Base-by-base conservation (phyloP, 2,113 vertebrate genomes). In the Dromaius novaehollandiae region DNA sequence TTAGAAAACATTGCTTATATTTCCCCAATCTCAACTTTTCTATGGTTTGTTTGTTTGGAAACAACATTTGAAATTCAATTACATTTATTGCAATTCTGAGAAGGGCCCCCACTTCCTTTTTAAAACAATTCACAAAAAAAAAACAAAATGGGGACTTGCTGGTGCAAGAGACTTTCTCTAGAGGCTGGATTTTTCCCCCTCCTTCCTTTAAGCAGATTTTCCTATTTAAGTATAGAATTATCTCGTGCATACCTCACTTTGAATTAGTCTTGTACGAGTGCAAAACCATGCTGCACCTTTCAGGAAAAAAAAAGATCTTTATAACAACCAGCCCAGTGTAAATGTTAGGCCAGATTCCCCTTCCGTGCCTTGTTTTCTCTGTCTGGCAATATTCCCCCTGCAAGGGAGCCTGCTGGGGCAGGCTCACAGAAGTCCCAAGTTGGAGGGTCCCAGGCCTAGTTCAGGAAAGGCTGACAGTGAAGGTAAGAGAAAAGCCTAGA, bases 41-140 rank as follows among this genome's bases (percentile, higher is more conserved):
- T 91, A 77, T 55, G 58, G 42, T 61, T 91, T 96, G 50, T 88
- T 94, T 95, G 74, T 91, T 95, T 92, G 75, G 91, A 96, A 96
- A 92, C 25, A 38, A 92, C 25, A 38, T 88, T 81, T 89, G 78
- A 89, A 96, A 96, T 91, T 94, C 66, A 91, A 86, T 97, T 95
- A 92, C 30, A 34, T 91, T 89, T 94, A 46, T 53, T 80, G 21
- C 14, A 89, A 46, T 89, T 91, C 81, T 83, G 36, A 70, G 48
- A 89, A 91, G 48, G 84, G 70, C 26, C 70, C 20, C 55, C 48
- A 68, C 30, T 96, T 95, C 84, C 78, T 95, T 92, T 91, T 77
- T 19, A 76, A 91, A 92, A 70, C 22, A 91, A 17, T n/a, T 79
- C 65, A 69, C 5, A 70, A 0, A 25, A 88, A 88, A 73, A 84